These are phyloP conservation scores for mouse (Mus musculus) DNA, from an alignment of 2,113 vertebrate species.

Conservation along the genomic window GRCm39 chr1:188329501-188330000, in stretches of 20 bases:
- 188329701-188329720: not conserved
- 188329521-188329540: not conserved
- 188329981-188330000: not conserved
- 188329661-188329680: not conserved
- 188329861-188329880: not conserved
- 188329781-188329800: not conserved
- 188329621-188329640: not conserved
- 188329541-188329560: not conserved
- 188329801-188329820: not conserved
- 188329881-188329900: not conserved
- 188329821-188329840: constrained; percentile 20
- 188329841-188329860: not conserved
- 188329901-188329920: not conserved
- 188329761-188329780: not conserved
- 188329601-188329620: not conserved
- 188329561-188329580: not conserved
- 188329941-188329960: not conserved
- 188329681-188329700: not conserved
- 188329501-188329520: no score
- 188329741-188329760: not conserved
- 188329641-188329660: not conserved
- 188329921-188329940: not conserved
- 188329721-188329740: not conserved
- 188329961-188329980: not conserved
- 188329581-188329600: not conserved